Evolutionary conservation across 2,888 invertebrate species (phyloP), one percentile per base, ranked within the genome.

Genomic region (Dinocampus coccinellae): DNA sequence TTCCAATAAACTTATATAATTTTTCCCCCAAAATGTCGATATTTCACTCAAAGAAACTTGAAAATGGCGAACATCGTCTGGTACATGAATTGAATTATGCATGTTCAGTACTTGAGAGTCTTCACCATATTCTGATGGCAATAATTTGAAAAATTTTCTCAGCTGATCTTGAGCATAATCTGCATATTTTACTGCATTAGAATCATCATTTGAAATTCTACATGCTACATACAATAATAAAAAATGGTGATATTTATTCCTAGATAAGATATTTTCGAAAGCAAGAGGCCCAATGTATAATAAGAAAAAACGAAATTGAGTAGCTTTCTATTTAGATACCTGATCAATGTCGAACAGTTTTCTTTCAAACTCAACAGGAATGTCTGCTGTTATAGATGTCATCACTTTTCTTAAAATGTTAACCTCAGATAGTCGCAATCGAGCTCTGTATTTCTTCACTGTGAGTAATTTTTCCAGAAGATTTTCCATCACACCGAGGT

Each of bases 271-370:
- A 66, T 70, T 16, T 74, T 67, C 63, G 1, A 75, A 70, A 0
- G 76, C 62, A 55, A 75, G 55, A 6, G 67, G 39, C 10, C 70
- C 73, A 52, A 62, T 24, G 13, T 79, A 78, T 22, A 71, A 67
- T 9, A 78, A 61, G 60, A 80, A 69, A 68, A 79, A 78, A 16
- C 76, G 63, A 36, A 70, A 78, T 57, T 79, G 78, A 3, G 80
- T 78, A 11, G 78, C 77, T 73, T 79, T 81, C 78, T 78, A 80
- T 36, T 74, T 42, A 1, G 63, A 33, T 60, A 75, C 52, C 3
- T 66, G 52, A n/a, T 73, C 39, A 11, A 77, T 20, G 68, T 77
- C 70, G 24, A 76, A 75, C 24, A 26, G 69, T 65, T 78, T 78
- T 34, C 76, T 47, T 61, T 80, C 77, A 70, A 79, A 78, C 69